A percentile compares a stretch with the other conserved stretches of the same genome.
Conservation (phyloP, 2,888 invertebrate genomes). For the Drosophila melanosoma region DNA sequence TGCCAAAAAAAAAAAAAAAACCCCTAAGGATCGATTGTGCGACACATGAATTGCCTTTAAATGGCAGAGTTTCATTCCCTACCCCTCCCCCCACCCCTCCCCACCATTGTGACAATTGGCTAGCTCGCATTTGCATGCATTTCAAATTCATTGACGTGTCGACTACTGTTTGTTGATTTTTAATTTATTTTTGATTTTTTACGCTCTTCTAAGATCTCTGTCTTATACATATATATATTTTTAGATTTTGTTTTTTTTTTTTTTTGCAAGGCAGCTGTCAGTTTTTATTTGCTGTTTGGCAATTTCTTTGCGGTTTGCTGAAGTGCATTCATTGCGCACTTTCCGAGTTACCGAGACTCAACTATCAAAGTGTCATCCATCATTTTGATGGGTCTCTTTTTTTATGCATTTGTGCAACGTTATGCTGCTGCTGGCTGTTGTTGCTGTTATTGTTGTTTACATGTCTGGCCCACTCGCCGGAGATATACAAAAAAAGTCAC, state of each 20-base stretch:
- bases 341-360: constrained; percentile 33
- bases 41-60: constrained; percentile 61
- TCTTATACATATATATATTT: constrained; percentile 18
- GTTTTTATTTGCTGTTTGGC: constrained; percentile 46
- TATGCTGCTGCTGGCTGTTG: constrained; percentile 8
- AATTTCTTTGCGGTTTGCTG: constrained; percentile 67
- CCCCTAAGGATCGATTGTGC: constrained; percentile 55
- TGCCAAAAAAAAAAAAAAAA: constrained; percentile 20
- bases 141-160: constrained; percentile 75
- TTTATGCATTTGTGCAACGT: constrained; percentile 56
- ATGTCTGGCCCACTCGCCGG: constrained; percentile 62
- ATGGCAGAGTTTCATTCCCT: constrained; percentile 28
- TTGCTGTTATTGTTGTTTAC: constrained; percentile 53
- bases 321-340: constrained; percentile 63
- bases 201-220: constrained; percentile 51
- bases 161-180: constrained; percentile 81
- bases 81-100: neutral
- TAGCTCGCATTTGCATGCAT: constrained; percentile 73
- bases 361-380: constrained; percentile 82
- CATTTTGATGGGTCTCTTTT: constrained; percentile 78
- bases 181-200: constrained; percentile 80
- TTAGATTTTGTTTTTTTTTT: constrained; percentile 15
- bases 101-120: constrained; percentile 48
- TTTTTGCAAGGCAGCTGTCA: constrained; percentile 58
- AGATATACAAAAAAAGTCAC: constrained; percentile 45